Evolutionary conservation across 2,113 vertebrate genomes (phyloP).

Genomic region (Caranx melampygus): DNA sequence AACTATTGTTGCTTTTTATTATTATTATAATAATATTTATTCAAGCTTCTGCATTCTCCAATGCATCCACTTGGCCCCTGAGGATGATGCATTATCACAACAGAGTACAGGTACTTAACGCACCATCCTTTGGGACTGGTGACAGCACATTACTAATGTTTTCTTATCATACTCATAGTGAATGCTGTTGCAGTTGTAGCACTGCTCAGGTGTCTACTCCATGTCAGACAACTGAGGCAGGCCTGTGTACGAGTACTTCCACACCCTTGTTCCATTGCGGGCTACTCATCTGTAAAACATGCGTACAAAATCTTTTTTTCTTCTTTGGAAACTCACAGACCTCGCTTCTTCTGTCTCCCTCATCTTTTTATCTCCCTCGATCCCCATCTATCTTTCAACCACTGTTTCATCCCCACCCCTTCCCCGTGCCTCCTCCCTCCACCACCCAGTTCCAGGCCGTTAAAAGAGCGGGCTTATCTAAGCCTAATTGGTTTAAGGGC

Average conservation of each 20-base stretch:
- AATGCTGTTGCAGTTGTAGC: constrained; percentile 3
- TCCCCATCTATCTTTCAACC: constrained; percentile 43
- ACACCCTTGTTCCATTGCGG: constrained; percentile 26
- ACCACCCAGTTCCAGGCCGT: constrained; percentile 60
- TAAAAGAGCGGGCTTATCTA: constrained; percentile 78
- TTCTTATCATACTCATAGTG: constrained; percentile 36
- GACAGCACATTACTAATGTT: constrained; percentile 44
- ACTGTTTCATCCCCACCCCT: constrained; percentile 42
- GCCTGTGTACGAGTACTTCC: background rate
- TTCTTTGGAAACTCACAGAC: constrained; percentile 45
- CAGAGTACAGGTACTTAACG: constrained; percentile 39
- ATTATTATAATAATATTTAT: constrained; percentile 43
- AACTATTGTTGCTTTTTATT: constrained; percentile 12
- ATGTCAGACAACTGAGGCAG: constrained; percentile 21
- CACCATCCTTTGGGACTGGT: constrained; percentile 31
- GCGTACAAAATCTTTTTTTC: constrained; percentile 21
- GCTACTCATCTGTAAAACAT: constrained; percentile 67
- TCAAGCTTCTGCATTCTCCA: constrained; percentile 1
- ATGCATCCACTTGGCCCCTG: constrained; percentile 4
- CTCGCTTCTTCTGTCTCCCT: constrained; percentile 43
- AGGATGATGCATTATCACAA: constrained; percentile 42
- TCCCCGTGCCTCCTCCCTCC: constrained; percentile 5
- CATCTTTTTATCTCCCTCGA: constrained; percentile 34
- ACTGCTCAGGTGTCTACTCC: background rate
- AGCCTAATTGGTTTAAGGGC: constrained; percentile 82